These are phyloP conservation scores for Lissocephala sabroskyi DNA, from an alignment of 2,888 invertebrate genomes.

Conservation along the genomic window DNA sequence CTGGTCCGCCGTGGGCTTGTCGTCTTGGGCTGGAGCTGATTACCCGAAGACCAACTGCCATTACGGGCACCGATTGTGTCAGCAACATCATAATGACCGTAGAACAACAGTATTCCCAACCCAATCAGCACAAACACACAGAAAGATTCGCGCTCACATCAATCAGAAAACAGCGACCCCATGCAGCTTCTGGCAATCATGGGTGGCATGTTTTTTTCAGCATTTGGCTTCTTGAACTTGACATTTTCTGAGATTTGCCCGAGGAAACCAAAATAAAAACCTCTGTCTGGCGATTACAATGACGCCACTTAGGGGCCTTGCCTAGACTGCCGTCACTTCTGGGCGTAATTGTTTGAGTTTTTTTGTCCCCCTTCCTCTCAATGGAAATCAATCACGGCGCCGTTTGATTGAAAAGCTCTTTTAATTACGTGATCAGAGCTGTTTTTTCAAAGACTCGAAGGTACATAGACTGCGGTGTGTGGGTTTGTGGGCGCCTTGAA, in stretches of 20 bases:
- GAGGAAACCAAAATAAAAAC: not conserved
- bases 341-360: constrained; percentile 39
- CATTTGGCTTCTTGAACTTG: constrained; percentile 27
- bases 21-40: constrained; percentile 8
- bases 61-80: constrained; percentile 10
- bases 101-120: not conserved
- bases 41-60: constrained; percentile 21
- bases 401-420: constrained; percentile 47
- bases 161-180: constrained; percentile 18
- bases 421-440: constrained; percentile 39
- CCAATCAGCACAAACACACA: not conserved
- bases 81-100: constrained; percentile 16
- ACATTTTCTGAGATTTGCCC: constrained; percentile 10
- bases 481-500: constrained; percentile 29
- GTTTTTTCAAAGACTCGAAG: constrained; percentile 8
- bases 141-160: constrained; percentile 16
- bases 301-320: constrained; percentile 20
- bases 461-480: constrained; percentile 5
- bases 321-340: constrained; percentile 10
- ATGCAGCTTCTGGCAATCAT: constrained; percentile 4
- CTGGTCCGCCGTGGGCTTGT: constrained; percentile 1
- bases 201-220: too few species aligned
- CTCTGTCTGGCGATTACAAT: constrained; percentile 21
- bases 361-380: not conserved
- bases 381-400: constrained; percentile 53